Conservation (phyloP, 2,113 vertebrate genomes). For the Heloderma charlesbogerti region DNA sequence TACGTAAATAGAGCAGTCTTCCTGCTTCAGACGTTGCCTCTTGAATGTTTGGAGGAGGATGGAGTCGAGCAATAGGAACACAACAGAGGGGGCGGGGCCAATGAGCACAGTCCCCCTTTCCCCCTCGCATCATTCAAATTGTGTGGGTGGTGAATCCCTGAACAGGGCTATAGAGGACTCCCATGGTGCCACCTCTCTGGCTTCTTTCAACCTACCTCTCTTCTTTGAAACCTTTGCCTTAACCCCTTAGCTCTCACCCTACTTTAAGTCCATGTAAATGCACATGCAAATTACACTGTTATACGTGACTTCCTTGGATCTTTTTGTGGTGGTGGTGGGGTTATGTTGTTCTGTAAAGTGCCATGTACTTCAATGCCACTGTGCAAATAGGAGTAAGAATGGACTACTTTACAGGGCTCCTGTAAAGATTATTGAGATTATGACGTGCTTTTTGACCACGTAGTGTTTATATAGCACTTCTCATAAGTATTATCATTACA, state of each 20-base stretch:
- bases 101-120: too few species aligned
- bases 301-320: neutral
- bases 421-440: neutral
- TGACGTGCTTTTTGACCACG: neutral
- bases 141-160: too few species aligned
- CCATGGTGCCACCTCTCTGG: neutral
- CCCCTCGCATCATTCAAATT: too few species aligned
- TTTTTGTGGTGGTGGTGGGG: neutral
- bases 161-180: neutral
- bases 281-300: neutral
- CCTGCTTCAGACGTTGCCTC: too few species aligned
- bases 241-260: neutral
- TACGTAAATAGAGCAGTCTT: too few species aligned
- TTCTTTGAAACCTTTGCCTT: neutral
- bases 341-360: neutral
- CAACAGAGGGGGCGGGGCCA: too few species aligned
- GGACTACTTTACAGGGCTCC: neutral
- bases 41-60: too few species aligned
- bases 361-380: neutral
- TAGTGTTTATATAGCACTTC: neutral
- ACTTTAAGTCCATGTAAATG: neutral
- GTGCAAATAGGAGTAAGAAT: neutral
- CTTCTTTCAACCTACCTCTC: neutral
- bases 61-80: too few species aligned
- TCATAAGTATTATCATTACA: neutral